Evolutionary conservation across 30 jellyfish, hydroid and myxozoan species (phyloP).

Genomic region (Aurelia coerulea): DNA sequence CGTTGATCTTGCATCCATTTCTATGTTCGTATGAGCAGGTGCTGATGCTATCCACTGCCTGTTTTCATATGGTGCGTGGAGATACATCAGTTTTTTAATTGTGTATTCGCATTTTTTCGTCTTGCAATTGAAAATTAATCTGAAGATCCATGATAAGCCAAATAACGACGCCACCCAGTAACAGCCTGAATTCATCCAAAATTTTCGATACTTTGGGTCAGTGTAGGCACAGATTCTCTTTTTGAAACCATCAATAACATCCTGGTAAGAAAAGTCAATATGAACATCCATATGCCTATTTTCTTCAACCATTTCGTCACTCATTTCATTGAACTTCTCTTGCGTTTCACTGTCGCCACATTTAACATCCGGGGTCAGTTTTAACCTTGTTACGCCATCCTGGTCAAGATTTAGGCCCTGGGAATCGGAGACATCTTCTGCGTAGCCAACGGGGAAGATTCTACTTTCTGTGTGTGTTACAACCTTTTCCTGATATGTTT

Average conservation of each 20-base stretch:
- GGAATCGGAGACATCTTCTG: constrained; percentile 47
- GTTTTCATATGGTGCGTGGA: neutral
- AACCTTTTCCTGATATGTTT: constrained; percentile 60
- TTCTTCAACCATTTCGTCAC: constrained; percentile 30
- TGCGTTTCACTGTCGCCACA: constrained; percentile 67
- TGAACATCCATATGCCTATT: constrained; percentile 44
- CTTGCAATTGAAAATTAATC: constrained; percentile 24
- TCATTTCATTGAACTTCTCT: constrained; percentile 24
- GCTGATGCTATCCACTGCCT: neutral
- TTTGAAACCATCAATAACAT: constrained; percentile 54
- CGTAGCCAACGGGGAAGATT: constrained; percentile 22
- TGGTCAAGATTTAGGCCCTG: constrained; percentile 19
- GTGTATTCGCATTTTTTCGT: constrained; percentile 47
- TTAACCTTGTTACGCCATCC: constrained; percentile 47
- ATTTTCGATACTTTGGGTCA: constrained; percentile 31
- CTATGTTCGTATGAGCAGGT: neutral
- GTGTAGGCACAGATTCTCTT: constrained; percentile 48
- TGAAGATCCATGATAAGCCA: constrained; percentile 58
- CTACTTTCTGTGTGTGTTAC: constrained; percentile 40
- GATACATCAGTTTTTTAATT: constrained; percentile 34
- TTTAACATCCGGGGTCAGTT: constrained; percentile 31
- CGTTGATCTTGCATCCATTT: too few species aligned
- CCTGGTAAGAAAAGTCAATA: constrained; percentile 9
- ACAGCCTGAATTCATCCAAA: constrained; percentile 56
- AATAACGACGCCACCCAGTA: constrained; percentile 47